These are phyloP conservation scores for Crocidura indochinensis DNA, from an alignment of 2,797 vertebrate genomes.

Conservation along the genomic window DNA sequence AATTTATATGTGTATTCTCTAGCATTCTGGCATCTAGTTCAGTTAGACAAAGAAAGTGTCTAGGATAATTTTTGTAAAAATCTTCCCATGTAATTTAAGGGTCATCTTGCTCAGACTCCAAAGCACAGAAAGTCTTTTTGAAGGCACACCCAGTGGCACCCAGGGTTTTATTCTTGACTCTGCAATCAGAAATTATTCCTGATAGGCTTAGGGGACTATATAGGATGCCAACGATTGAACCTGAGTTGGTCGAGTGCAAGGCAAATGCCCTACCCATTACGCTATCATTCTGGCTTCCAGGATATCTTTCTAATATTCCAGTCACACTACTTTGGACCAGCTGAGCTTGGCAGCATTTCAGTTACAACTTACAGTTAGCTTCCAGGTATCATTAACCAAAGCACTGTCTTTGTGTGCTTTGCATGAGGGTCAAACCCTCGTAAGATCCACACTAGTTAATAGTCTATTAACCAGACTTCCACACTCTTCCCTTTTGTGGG, in stretches of 20 bases:
- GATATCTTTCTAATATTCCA: neutral
- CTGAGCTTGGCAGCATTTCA: neutral
- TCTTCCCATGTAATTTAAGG: conserved; percentile 12
- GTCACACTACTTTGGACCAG: neutral
- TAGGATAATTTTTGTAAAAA: neutral
- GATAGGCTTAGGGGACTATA: no score
- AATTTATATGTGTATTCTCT: neutral
- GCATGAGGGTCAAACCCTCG: neutral
- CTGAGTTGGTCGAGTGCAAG: no score
- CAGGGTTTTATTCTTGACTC: no score
- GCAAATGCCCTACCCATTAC: no score
- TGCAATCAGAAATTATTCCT: no score
- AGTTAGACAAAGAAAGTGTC: neutral
- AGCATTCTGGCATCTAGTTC: conserved; percentile 34
- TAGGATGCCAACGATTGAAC: no score
- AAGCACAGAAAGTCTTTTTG: neutral
- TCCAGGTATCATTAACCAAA: neutral
- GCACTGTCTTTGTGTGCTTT: conserved; percentile 20
- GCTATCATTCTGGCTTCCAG: no score
- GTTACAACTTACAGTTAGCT: neutral
- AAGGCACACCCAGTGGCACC: no score
- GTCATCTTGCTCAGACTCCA: neutral
- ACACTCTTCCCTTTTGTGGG: neutral
- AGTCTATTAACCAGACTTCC: conserved; percentile 43
- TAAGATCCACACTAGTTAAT: conserved; percentile 19